A percentile compares a stretch with the other conserved stretches of the same genome.
phyloP scores from a whole-genome alignment of 2,888 invertebrate genomes.

The Chouioia cunea region DNA sequence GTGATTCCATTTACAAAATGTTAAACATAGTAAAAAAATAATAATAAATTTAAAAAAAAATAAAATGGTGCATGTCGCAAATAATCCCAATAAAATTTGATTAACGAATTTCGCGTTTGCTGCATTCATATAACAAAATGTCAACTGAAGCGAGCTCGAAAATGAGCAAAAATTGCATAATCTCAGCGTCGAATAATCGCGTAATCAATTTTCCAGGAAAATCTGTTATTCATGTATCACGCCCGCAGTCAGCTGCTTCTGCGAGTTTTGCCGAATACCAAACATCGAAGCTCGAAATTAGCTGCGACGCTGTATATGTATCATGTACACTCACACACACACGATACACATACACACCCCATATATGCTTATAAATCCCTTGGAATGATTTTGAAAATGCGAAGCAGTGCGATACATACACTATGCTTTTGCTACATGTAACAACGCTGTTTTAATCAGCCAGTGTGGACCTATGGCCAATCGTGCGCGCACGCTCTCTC shows the following conservation, averaged over 20 bases:
- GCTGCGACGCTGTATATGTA: constrained; percentile 4
- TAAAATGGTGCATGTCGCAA: too few species aligned
- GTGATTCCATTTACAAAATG: too few species aligned
- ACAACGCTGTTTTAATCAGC: constrained; percentile 15
- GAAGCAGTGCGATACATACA: neutral
- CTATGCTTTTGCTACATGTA: constrained; percentile 15
- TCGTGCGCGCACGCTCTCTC: too few species aligned
- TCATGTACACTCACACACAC: too few species aligned
- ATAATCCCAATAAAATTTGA: too few species aligned
- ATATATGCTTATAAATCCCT: constrained; percentile 26
- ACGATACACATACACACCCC: too few species aligned
- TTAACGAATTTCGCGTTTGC: too few species aligned
- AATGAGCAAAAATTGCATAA: constrained; percentile 29
- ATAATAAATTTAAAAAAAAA: too few species aligned
- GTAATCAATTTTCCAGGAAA: constrained; percentile 34
- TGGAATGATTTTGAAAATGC: constrained; percentile 37
- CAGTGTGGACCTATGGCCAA: too few species aligned
- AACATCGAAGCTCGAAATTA: constrained; percentile 35
- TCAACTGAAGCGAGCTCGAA: neutral
- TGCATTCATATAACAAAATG: too few species aligned
- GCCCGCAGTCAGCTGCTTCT: neutral
- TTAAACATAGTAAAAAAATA: too few species aligned
- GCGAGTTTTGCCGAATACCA: constrained; percentile 15
- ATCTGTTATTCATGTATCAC: constrained; percentile 30
- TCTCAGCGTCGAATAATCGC: constrained; percentile 28